These are phyloP conservation scores for Todus mexicanus DNA, from an alignment of 2,797 vertebrate genomes.

Conservation along the genomic window DNA sequence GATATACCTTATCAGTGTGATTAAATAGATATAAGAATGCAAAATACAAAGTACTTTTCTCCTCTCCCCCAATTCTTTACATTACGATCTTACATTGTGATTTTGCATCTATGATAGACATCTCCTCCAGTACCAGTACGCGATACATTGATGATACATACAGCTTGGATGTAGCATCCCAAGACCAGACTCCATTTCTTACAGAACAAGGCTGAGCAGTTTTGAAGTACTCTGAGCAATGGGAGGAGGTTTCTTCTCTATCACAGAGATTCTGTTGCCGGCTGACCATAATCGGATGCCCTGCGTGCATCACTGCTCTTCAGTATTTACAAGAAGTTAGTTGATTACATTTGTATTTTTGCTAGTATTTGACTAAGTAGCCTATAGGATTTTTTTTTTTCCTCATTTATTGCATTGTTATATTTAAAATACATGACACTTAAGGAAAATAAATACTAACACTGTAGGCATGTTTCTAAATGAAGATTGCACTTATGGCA, in stretches of 20 bases:
- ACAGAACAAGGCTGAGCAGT: background rate
- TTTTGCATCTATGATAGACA: background rate
- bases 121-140: background rate
- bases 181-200: background rate
- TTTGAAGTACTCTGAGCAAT: background rate
- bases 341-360: background rate
- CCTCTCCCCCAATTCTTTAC: background rate
- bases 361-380: background rate
- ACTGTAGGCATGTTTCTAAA: background rate
- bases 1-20: background rate
- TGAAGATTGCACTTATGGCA: background rate
- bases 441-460: background rate
- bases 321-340: background rate
- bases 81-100: background rate
- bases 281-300: background rate
- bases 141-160: background rate
- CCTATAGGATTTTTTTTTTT: background rate
- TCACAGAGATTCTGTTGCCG: background rate
- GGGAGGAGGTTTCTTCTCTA: background rate
- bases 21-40: background rate
- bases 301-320: background rate
- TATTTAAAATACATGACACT: background rate
- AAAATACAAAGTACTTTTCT: background rate
- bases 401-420: background rate
- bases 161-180: background rate